Conservation (phyloP, 2,797 vertebrate species). For the Leuciscus waleckii region DNA sequence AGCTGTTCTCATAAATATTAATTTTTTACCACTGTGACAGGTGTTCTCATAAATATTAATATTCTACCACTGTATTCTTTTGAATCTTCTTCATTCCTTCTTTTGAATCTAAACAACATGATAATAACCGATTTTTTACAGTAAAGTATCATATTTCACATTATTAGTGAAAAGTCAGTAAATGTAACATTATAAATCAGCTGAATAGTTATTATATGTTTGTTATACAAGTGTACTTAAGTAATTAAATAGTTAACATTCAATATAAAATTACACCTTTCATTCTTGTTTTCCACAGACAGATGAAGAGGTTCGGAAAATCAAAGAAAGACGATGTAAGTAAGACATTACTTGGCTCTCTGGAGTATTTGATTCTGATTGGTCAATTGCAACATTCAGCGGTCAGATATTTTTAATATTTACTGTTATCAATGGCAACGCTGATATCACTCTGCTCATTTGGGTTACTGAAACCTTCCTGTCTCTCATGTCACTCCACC, state of each 20-base stretch:
- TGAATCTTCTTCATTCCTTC: not conserved
- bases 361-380: slow-evolving; percentile 13
- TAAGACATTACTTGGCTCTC: slow-evolving; percentile 50
- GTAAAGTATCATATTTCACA: not conserved
- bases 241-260: not conserved
- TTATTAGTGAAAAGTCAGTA: not conserved
- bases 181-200: not conserved
- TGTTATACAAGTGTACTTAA: not conserved
- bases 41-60: not conserved
- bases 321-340: slow-evolving; percentile 94
- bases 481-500: not conserved
- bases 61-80: not conserved
- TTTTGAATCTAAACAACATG: not conserved
- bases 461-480: not conserved
- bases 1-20: not conserved
- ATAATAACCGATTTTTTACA: not conserved
- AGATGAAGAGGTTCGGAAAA: slow-evolving; percentile 92
- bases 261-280: not conserved
- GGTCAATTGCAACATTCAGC: not conserved
- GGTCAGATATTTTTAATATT: not conserved
- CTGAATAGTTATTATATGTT: not conserved
- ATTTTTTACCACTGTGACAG: not conserved
- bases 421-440: not conserved
- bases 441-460: not conserved
- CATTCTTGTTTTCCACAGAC: slow-evolving; percentile 76